Percentiles rank a stretch among this genome's conserved stretches.
phyloP scores from a whole-genome alignment of 2,888 invertebrate species.

The Abscondita cerata region DNA sequence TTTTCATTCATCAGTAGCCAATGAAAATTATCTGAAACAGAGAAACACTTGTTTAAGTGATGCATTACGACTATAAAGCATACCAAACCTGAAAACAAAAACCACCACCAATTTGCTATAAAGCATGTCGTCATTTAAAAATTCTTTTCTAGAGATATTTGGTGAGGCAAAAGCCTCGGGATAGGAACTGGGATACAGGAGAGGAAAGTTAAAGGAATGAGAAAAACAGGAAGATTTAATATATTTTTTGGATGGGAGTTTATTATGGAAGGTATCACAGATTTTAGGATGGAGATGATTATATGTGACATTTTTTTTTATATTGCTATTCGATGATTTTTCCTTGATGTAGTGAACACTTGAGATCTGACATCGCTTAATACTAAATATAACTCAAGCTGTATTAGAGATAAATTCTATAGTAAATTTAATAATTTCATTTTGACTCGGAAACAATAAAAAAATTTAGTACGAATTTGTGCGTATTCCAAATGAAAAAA shows the following conservation, averaged over 20 bases:
- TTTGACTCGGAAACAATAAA: background rate
- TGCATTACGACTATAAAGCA: too few species aligned
- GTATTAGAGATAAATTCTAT: conserved; percentile 31
- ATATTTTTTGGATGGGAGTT: conserved; percentile 24
- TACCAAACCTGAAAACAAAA: too few species aligned
- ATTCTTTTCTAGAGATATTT: conserved; percentile 20
- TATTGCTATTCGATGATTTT: conserved; percentile 36
- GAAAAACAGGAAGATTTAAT: conserved; percentile 3
- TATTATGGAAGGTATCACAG: conserved; percentile 44
- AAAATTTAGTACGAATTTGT: conserved; percentile 25
- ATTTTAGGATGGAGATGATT: conserved; percentile 44
- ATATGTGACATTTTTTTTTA: conserved; percentile 35
- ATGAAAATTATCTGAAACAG: too few species aligned
- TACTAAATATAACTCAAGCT: conserved; percentile 29
- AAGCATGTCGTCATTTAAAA: background rate
- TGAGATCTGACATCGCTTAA: conserved; percentile 34
- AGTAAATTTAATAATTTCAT: too few species aligned
- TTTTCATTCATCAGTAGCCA: too few species aligned
- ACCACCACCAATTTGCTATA: too few species aligned
- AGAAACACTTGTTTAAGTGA: too few species aligned
- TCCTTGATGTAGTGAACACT: conserved; percentile 36
- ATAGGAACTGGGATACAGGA: conserved; percentile 19
- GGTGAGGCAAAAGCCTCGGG: conserved; percentile 32
- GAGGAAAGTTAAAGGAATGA: background rate
- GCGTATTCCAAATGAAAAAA: conserved; percentile 19